These are phyloP conservation scores for Otis tarda DNA, from an alignment of 2,113 vertebrate species.

Conservation along the genomic window DNA sequence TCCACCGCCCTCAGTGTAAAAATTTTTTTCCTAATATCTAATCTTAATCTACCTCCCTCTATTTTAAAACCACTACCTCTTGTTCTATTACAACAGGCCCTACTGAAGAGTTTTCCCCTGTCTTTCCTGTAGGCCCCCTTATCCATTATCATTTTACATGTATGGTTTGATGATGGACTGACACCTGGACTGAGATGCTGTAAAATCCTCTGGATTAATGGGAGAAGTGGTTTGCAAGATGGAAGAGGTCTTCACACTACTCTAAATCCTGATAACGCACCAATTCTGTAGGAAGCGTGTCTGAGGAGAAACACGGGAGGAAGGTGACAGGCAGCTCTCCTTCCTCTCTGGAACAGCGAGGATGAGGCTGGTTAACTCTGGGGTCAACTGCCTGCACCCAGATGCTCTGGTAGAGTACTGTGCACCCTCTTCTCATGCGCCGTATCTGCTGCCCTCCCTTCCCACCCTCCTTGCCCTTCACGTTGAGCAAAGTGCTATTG, in stretches of 20 bases:
- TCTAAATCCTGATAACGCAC: neutral
- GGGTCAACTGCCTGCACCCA: accelerated
- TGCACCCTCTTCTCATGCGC: neutral
- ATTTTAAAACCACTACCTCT: too few species aligned
- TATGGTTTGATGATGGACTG: neutral
- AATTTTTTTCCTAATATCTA: too few species aligned
- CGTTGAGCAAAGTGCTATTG: neutral
- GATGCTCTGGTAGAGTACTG: neutral
- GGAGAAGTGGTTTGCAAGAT: neutral
- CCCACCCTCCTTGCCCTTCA: neutral
- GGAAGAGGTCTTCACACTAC: neutral
- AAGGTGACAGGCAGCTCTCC: neutral
- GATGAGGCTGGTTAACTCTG: neutral
- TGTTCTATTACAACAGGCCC: too few species aligned
- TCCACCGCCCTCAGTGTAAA: too few species aligned
- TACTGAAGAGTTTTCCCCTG: too few species aligned
- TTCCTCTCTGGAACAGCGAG: neutral
- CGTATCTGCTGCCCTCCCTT: neutral
- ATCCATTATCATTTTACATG: accelerated
- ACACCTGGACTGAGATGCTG: neutral
- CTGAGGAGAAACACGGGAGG: neutral
- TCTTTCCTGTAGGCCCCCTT: too few species aligned
- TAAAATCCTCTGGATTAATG: neutral
- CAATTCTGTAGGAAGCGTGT: neutral
- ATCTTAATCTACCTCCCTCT: too few species aligned